Base-by-base conservation (phyloP, 2,113 vertebrate species). In the Sceloporus undulatus region DNA sequence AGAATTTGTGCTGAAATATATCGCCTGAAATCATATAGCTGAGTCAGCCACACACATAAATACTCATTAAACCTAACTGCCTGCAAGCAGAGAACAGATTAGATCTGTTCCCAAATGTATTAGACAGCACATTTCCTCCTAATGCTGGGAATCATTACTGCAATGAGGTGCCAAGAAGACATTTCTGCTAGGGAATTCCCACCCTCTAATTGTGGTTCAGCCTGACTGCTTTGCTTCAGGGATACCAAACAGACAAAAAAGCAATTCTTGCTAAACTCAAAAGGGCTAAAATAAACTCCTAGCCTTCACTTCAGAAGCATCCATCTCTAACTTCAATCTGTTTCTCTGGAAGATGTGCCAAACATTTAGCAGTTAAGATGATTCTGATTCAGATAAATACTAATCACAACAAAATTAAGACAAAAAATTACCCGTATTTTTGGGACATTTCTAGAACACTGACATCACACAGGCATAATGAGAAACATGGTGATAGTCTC, bases 21-120 rank as follows among this genome's bases (percentile, higher is more conserved):
- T 3, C 78, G 56, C 48, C 29, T 85, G 73, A 91, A 93, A 78
- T 54, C 14, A 71, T 62, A 65, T 3, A 80, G 56, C 56, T 87
- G 56, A 79, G 48, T 89, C 83, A 83, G 48, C 40, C 85, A 34
- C 6, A 29, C 11, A 25, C 0, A 85, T 66, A 25, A 38, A 74
- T 11, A 38, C 27, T 34, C 34, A 52, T 29, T n/a, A 76, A 27
- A 66, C 29, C 1, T 40, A 84, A 73, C 9, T 78, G n/a, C 38
- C 27, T 68, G 10, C 21, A 91, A 82, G 29, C 42, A 88, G 42
- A 21, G 4, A 84, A 85, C 4, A 80, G 68, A 62, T 34, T 82
- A 27, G 23, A 1, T 14, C 38, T 85, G 11, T 16, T 65, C 5
- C 2, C 34, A 75, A 11, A 84, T 48, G n/a, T 71, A 80, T n/a